Base-by-base conservation (phyloP, 2,113 vertebrate species). In the Apaloderma vittatum region DNA sequence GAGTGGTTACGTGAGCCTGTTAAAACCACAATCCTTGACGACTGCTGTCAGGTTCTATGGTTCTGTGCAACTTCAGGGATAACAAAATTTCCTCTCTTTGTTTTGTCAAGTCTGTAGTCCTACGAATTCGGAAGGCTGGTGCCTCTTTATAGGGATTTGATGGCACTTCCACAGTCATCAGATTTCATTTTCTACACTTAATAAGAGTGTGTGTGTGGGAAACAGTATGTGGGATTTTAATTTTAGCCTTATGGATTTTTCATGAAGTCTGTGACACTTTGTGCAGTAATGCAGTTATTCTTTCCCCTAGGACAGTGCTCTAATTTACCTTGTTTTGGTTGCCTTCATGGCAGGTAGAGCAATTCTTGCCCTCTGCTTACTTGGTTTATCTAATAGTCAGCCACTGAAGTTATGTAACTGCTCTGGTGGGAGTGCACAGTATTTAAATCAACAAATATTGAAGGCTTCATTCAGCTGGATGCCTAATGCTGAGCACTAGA, bases 281-380 rank as follows among this genome's bases (percentile, higher is more conserved):
- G 66, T 89, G 86, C 65, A 63, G 45, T 55, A 51, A 67, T 12
- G 61, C 48, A 81, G 61, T 91, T 77, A 5, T 40, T 70, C 40
- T 71, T 78, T 85, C 52, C 93, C 76, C 48, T 13, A 12, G 65
- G 84, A 58, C 89, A 81, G 26, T 72, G 89, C 91, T 94, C 89
- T 89, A 71, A 87, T 85, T 95, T 75, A 36, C 36, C 16, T 91
- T 68, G 40, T 14, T 91, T 84, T 78, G 86, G 37, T 85, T 89
- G 54, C 73, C 46, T 81, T 79, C 30, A 6, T 91, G 89, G 80
- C 89, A 95, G 83, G 75, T 84, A 59, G 72, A 95, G 82, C 75
- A 88, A 51, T 91, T 94, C 52, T 34, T 90, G 78, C 80, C 61
- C 65, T 83, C 68, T 93, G 84, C 73, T 93, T 71, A 20, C 43